phyloP scores from a whole-genome alignment of 2,888 invertebrate species.

The Hemistola chrysoprasaria region DNA sequence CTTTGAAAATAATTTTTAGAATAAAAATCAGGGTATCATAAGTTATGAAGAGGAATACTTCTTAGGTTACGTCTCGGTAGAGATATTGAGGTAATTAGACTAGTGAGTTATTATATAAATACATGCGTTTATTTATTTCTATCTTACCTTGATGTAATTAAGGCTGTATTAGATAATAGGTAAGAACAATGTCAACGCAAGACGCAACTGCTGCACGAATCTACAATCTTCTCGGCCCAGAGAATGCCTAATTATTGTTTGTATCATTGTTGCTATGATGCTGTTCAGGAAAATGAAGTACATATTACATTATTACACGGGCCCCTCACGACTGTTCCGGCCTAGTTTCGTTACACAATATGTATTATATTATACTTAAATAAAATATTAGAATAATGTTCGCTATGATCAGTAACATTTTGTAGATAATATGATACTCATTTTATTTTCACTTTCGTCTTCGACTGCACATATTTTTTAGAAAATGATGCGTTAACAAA shows the following conservation, averaged over 20 bases:
- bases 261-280: constrained; percentile 32
- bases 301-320: constrained; percentile 12
- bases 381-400: neutral
- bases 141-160: too few species aligned
- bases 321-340: constrained; percentile 53
- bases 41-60: too few species aligned
- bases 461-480: constrained; percentile 1
- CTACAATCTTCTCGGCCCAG: constrained; percentile 25
- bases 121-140: too few species aligned
- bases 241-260: constrained; percentile 12
- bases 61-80: too few species aligned
- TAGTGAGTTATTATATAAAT: too few species aligned
- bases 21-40: too few species aligned
- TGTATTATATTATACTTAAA: constrained; percentile 7
- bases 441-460: constrained; percentile 4
- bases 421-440: too few species aligned
- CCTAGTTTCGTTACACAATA: constrained; percentile 48
- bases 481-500: constrained; percentile 5
- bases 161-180: constrained; percentile 1
- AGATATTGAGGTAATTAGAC: too few species aligned
- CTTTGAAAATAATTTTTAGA: too few species aligned
- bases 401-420: neutral
- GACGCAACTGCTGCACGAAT: constrained; percentile 14
- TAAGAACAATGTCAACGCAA: constrained; percentile 15
- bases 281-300: constrained; percentile 39